A percentile compares a stretch with the other conserved stretches of the same genome.
Conservation (phyloP, 1,140 invertebrate species). For the Babylonia areolata region DNA sequence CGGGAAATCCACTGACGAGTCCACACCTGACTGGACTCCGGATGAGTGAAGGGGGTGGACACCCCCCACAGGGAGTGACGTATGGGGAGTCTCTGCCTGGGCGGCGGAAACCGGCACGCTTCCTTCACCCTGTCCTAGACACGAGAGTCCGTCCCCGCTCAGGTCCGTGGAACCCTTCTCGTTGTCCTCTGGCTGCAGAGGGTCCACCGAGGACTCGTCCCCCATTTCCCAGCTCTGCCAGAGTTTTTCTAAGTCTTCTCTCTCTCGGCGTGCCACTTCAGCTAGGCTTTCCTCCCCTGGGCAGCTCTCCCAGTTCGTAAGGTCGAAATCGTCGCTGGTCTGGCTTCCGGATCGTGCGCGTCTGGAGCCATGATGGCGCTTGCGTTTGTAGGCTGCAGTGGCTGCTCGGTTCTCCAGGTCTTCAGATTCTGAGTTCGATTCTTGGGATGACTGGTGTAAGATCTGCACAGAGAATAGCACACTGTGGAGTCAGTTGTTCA, state of each 20-base stretch:
- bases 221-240: conserved; percentile 17
- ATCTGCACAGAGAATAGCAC: conserved; percentile 1
- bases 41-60: not conserved
- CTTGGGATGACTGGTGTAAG: conserved; percentile 16
- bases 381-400: not conserved
- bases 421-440: conserved; percentile 2
- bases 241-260: conserved; percentile 18
- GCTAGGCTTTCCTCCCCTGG: conserved; percentile 18
- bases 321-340: not conserved
- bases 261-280: not conserved
- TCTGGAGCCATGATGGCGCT: not conserved
- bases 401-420: not conserved
- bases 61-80: too few species aligned
- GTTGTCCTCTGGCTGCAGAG: not conserved
- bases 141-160: not conserved
- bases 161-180: not conserved
- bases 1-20: not conserved
- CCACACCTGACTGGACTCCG: not conserved
- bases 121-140: too few species aligned
- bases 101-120: too few species aligned
- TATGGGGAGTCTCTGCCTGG: too few species aligned
- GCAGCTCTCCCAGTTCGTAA: conserved; percentile 10
- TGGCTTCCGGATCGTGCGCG: not conserved
- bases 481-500: too few species aligned
- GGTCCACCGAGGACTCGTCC: conserved; percentile 27